A percentile compares a stretch with the other conserved stretches of the same genome.
These are phyloP conservation scores for Oscheius sp. DNA, from an alignment of 2,888 invertebrate species.

Conservation along the genomic window DNA sequence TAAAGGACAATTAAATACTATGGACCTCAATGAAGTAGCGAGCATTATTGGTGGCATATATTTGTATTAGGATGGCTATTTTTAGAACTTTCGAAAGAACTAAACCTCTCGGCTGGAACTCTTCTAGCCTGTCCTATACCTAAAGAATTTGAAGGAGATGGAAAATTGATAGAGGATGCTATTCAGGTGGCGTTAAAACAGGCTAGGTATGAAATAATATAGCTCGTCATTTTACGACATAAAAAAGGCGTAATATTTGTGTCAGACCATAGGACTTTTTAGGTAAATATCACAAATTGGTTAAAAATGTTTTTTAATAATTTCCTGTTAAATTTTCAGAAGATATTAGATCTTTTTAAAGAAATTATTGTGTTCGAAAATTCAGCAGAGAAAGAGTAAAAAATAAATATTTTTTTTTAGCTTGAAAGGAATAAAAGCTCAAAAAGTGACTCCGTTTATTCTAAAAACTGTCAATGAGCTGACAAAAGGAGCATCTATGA, in stretches of 20 bases:
- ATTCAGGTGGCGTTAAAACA: constrained; percentile 79
- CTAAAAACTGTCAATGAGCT: constrained; percentile 81
- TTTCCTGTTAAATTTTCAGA: too few species aligned
- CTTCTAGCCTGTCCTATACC: constrained; percentile 92
- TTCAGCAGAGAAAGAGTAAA: neutral
- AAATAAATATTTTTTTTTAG: constrained; percentile 44
- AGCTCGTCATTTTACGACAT: too few species aligned
- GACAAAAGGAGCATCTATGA: constrained; percentile 84
- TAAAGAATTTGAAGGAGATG: constrained; percentile 73
- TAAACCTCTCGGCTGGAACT: constrained; percentile 74
- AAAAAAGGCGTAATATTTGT: too few species aligned
- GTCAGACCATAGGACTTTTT: neutral
- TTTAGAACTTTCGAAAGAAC: constrained; percentile 60
- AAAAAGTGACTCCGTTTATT: constrained; percentile 90
- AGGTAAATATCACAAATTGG: too few species aligned
- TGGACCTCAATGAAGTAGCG: constrained; percentile 79
- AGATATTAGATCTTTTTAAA: too few species aligned
- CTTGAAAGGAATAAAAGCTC: constrained; percentile 78
- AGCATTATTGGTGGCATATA: constrained; percentile 74
- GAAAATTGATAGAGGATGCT: constrained; percentile 77
- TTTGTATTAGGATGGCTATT: neutral
- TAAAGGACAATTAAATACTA: constrained; percentile 80
- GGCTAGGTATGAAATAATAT: constrained; percentile 69
- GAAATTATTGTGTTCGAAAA: too few species aligned
- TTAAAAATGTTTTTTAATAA: too few species aligned